A percentile compares a stretch with the other conserved stretches of the same genome.
phyloP scores from a whole-genome alignment of 2,797 vertebrate genomes.

The Xiphophorus birchmanni region DNA sequence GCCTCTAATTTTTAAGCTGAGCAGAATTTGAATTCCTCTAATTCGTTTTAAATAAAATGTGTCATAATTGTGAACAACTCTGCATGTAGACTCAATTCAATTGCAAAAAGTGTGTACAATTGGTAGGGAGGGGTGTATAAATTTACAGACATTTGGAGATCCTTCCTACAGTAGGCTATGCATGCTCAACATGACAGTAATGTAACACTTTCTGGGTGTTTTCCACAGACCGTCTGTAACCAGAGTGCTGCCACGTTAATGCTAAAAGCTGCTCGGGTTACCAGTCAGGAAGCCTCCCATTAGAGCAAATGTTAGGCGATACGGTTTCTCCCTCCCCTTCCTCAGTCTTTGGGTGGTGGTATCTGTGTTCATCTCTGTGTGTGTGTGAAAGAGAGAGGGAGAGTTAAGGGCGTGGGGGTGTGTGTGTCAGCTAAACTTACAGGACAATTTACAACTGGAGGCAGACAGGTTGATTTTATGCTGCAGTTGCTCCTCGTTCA shows the following conservation, averaged over 20 bases:
- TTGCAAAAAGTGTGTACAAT: background rate
- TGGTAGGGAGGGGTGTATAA: slow-evolving; percentile 4
- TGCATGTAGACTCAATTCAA: slow-evolving; percentile 1
- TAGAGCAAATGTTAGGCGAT: slow-evolving; percentile 77
- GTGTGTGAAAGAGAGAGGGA: background rate
- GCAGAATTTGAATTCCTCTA: slow-evolving; percentile 3
- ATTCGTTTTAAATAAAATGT: slow-evolving; percentile 8
- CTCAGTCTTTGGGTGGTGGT: slow-evolving; percentile 42
- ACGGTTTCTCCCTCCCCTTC: slow-evolving; percentile 66
- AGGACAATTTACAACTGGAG: slow-evolving; percentile 61
- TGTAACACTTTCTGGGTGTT: slow-evolving; percentile 64
- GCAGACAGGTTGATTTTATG: slow-evolving; percentile 41
- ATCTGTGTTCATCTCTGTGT: slow-evolving; percentile 26
- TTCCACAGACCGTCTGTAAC: slow-evolving; percentile 67
- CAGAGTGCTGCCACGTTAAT: slow-evolving; percentile 65
- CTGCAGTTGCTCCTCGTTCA: slow-evolving; percentile 45
- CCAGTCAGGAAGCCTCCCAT: slow-evolving; percentile 79
- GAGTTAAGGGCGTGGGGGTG: background rate
- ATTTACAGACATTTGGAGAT: slow-evolving; percentile 19
- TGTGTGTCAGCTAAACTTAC: slow-evolving; percentile 55
- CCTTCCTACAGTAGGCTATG: slow-evolving; percentile 46
- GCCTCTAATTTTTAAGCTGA: slow-evolving; percentile 16
- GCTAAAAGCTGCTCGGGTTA: slow-evolving; percentile 74
- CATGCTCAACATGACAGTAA: slow-evolving; percentile 36
- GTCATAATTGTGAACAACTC: background rate